These are phyloP conservation scores for Capromys pilorides DNA, from an alignment of 2,797 vertebrate species.

Conservation along the genomic window DNA sequence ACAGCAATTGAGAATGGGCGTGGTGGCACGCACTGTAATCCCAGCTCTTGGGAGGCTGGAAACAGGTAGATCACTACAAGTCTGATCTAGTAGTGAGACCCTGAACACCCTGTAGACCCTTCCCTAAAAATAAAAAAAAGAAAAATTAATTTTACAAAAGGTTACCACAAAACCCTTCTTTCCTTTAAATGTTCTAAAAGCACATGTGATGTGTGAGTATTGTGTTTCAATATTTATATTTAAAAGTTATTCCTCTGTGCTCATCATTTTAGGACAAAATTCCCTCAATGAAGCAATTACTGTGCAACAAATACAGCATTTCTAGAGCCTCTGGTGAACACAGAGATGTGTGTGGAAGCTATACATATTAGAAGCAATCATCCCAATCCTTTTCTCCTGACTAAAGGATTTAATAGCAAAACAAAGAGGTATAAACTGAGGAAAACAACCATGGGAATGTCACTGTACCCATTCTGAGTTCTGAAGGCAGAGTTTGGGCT, in stretches of 20 bases:
- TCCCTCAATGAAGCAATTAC: neutral
- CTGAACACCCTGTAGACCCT: no score
- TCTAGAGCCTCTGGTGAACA: neutral
- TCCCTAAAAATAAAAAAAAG: no score
- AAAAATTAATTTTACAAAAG: neutral
- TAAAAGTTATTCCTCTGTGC: neutral
- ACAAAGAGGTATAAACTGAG: neutral
- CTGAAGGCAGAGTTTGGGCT: neutral
- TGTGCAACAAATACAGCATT: neutral
- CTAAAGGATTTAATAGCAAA: neutral
- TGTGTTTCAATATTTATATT: neutral
- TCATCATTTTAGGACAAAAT: neutral
- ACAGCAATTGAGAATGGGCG: no score
- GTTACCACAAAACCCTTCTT: neutral
- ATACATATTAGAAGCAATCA: neutral
- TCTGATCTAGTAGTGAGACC: no score
- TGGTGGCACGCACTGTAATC: no score
- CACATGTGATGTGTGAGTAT: neutral
- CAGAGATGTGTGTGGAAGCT: neutral
- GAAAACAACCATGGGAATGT: no score
- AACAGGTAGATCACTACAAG: no score
- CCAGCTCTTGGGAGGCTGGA: no score
- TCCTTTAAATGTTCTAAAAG: constrained; percentile 1
- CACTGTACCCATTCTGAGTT: neutral
- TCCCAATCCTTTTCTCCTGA: neutral